Conservation (phyloP, 2,113 vertebrate species). For the Ochotona curzoniae region DNA sequence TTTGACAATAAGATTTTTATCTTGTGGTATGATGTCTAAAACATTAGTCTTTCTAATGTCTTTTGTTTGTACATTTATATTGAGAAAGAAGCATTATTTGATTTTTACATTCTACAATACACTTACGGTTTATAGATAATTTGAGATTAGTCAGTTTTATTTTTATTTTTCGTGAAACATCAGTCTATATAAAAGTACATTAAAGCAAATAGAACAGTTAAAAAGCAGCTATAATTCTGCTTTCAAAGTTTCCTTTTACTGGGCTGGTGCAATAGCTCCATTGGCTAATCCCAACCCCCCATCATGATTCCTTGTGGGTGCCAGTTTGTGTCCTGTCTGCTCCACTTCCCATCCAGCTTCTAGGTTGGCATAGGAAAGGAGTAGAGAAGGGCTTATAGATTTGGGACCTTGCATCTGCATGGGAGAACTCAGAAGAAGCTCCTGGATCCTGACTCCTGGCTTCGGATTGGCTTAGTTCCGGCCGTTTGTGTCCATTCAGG, state of each 20-base stretch:
- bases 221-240: slow-evolving; percentile 39
- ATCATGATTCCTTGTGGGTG: no score
- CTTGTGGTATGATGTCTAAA: background rate
- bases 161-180: slow-evolving; percentile 51
- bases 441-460: no score
- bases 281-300: no score
- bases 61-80: slow-evolving; percentile 1
- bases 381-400: no score
- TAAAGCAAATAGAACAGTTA: slow-evolving; percentile 33
- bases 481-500: no score
- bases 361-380: no score
- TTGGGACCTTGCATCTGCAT: no score
- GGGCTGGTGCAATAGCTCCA: no score
- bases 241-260: slow-evolving; percentile 41
- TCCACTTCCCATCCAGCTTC: no score
- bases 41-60: background rate
- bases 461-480: no score
- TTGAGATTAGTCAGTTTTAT: slow-evolving; percentile 20
- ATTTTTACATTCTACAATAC: background rate
- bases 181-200: background rate
- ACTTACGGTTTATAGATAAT: background rate
- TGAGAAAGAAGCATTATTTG: slow-evolving; percentile 32
- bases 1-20: slow-evolving; percentile 7
- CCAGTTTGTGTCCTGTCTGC: no score
- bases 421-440: no score